Conservation (phyloP, 1,140 invertebrate genomes). For the Brachionus sp. region DNA sequence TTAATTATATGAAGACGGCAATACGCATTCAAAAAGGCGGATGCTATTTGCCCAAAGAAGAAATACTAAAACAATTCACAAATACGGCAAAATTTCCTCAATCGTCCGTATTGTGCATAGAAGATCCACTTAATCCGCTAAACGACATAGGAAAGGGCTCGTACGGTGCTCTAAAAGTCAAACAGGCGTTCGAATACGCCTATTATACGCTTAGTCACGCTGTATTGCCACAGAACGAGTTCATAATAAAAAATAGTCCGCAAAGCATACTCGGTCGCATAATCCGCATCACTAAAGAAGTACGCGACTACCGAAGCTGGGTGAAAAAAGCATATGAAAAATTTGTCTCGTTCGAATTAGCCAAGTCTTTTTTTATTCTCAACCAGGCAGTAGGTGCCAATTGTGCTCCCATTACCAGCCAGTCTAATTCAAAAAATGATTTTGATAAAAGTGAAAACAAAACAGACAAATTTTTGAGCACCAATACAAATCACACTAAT, state of each 20-base stretch:
- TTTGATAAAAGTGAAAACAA: background rate
- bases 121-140: constrained; percentile 84
- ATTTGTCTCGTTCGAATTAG: background rate
- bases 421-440: background rate
- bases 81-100: constrained; percentile 59
- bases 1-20: constrained; percentile 88
- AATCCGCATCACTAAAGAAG: constrained; percentile 33
- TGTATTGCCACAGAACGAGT: constrained; percentile 49
- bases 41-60: constrained; percentile 84
- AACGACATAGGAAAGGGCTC: constrained; percentile 94
- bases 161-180: constrained; percentile 82
- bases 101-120: constrained; percentile 87
- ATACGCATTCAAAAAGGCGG: constrained; percentile 84
- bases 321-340: constrained; percentile 30
- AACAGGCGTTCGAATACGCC: constrained; percentile 90
- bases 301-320: constrained; percentile 35
- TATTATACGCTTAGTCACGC: constrained; percentile 69
- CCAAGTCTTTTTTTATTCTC: background rate
- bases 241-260: constrained; percentile 67
- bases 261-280: constrained; percentile 11
- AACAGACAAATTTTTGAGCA: background rate
- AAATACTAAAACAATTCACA: constrained; percentile 34
- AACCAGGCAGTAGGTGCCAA: background rate
- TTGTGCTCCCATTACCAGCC: background rate
- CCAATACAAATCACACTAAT: background rate